These are phyloP conservation scores for Zonotrichia albicollis DNA, from an alignment of 2,797 vertebrate species.

Conservation along the genomic window DNA sequence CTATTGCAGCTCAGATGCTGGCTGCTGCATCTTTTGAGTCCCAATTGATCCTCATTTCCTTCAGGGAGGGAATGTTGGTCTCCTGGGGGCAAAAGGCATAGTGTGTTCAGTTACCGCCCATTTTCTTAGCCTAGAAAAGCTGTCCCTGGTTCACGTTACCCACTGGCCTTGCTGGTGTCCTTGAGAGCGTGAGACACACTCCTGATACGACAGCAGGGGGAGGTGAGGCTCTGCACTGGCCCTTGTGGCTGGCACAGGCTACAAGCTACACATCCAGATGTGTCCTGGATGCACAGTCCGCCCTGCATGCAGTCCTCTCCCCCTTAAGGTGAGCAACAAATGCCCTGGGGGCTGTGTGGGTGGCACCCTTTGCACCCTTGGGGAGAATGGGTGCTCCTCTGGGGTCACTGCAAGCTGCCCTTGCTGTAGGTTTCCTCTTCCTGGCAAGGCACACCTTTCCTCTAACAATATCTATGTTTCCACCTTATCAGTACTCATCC, in stretches of 20 bases:
- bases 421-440: background rate
- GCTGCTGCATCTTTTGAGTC: background rate
- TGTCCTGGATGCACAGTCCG: background rate
- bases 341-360: rapidly evolving
- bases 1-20: rapidly evolving
- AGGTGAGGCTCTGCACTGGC: background rate
- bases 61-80: background rate
- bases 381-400: background rate
- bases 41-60: background rate
- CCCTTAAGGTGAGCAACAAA: background rate
- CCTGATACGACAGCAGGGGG: background rate
- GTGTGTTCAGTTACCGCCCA: background rate
- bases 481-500: background rate
- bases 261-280: too few relatives aligned
- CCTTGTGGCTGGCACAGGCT: background rate
- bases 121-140: background rate
- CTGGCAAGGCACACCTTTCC: background rate
- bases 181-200: background rate
- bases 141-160: background rate
- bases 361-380: rapidly evolving
- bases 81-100: background rate
- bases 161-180: background rate
- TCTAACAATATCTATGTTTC: background rate
- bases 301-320: background rate
- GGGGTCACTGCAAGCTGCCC: background rate